Conservation (phyloP, 2,797 vertebrate genomes). For the Moxostoma hubbsi region DNA sequence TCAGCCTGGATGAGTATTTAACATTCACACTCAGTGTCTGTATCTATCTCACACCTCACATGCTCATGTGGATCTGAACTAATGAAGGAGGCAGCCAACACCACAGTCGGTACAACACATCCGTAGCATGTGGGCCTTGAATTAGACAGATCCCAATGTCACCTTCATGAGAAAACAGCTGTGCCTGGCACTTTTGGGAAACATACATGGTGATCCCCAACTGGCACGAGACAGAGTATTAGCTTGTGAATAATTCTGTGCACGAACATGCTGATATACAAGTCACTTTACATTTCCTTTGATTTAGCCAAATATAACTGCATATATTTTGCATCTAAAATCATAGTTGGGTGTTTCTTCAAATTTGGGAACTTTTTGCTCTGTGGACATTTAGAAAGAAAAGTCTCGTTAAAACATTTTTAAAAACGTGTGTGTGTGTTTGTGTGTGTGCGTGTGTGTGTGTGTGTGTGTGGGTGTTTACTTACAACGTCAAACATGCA, state of each 20-base stretch:
- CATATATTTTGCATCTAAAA: not conserved
- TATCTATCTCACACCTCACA: constrained; percentile 59
- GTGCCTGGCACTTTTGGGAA: constrained; percentile 55
- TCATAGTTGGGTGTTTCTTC: too few relatives aligned
- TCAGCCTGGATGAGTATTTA: constrained; percentile 39
- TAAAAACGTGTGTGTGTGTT: too few relatives aligned
- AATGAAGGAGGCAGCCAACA: constrained; percentile 75
- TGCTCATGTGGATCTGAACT: constrained; percentile 64
- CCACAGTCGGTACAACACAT: constrained; percentile 65
- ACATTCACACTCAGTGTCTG: constrained; percentile 61
- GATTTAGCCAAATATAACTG: constrained; percentile 21
- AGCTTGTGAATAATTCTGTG: constrained; percentile 51
- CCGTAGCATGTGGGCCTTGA: constrained; percentile 61
- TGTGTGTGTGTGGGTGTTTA: too few relatives aligned
- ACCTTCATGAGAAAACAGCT: constrained; percentile 69
- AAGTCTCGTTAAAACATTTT: too few relatives aligned
- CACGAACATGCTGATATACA: constrained; percentile 17
- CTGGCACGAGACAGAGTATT: constrained; percentile 57
- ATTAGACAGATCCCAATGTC: constrained; percentile 72
- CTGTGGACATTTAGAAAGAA: too few relatives aligned
- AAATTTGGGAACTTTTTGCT: too few relatives aligned
- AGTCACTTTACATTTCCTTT: constrained; percentile 6
- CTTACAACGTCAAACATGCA: too few relatives aligned
- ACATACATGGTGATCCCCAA: constrained; percentile 49
- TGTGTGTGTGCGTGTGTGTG: too few relatives aligned